Evolutionary conservation across 2,113 vertebrate genomes (phyloP).

Genomic region (Ctenomys sociabilis): DNA sequence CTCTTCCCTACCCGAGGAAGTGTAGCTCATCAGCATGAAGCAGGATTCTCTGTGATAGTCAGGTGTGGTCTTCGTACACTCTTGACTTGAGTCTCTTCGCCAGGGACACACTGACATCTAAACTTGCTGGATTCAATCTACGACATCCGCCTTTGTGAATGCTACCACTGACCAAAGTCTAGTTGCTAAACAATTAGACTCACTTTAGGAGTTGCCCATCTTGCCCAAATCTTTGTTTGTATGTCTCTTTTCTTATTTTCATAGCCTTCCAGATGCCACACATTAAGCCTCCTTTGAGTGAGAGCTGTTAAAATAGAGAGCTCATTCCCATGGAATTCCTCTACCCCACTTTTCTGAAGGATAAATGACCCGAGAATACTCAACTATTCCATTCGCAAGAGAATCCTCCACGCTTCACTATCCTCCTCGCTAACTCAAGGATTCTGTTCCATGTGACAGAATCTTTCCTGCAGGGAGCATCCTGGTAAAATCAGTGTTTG

Average conservation of each 20-base stretch:
- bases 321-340: not conserved
- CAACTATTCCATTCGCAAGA: not conserved
- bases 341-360: fast-evolving
- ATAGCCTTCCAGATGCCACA: not conserved
- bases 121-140: not conserved
- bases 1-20: not conserved
- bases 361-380: not conserved
- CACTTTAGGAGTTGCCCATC: not conserved
- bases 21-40: not conserved
- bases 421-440: not conserved
- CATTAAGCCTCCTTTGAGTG: not conserved
- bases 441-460: not conserved
- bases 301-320: not conserved
- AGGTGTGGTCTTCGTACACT: not conserved
- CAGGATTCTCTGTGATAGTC: not conserved
- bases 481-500: not conserved
- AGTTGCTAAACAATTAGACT: not conserved
- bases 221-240: not conserved
- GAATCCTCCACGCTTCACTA: not conserved
- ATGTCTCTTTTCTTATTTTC: not conserved
- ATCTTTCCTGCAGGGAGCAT: not conserved
- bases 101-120: not conserved
- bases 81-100: not conserved
- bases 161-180: not conserved
- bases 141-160: not conserved